Conservation (phyloP, 1,140 invertebrate genomes). For the Copidosoma floridanum region DNA sequence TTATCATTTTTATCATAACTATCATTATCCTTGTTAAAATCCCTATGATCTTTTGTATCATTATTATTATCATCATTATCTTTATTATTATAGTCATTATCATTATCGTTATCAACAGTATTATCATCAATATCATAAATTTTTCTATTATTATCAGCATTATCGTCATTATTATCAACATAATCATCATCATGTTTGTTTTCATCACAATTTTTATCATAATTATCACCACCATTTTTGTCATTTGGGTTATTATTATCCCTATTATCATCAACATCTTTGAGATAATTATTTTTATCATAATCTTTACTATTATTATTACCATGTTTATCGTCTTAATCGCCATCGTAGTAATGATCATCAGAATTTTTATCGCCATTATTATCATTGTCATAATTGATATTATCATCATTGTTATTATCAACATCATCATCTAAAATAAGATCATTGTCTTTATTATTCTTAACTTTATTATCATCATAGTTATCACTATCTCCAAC, state of each 20-base stretch:
- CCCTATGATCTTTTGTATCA: background rate
- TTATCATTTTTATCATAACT: background rate
- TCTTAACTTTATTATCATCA: background rate
- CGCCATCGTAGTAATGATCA: background rate
- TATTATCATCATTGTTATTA: background rate
- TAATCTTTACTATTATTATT: background rate
- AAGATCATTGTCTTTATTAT: background rate
- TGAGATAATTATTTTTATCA: background rate
- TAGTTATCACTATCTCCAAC: background rate
- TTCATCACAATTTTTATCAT: background rate
- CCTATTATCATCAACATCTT: background rate
- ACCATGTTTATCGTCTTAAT: background rate
- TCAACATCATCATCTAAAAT: too few species aligned
- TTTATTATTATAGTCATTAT: background rate
- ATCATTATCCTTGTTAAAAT: background rate
- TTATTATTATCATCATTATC: background rate
- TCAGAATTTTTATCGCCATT: background rate
- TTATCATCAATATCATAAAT: background rate
- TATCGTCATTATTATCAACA: background rate
- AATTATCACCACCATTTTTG: background rate
- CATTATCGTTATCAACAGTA: background rate
- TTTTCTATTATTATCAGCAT: background rate
- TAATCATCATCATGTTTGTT: background rate
- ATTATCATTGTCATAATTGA: background rate
- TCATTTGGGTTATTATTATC: background rate